These are phyloP conservation scores for Griposia aprilina DNA, from an alignment of 2,888 invertebrate genomes.

Conservation along the genomic window DNA sequence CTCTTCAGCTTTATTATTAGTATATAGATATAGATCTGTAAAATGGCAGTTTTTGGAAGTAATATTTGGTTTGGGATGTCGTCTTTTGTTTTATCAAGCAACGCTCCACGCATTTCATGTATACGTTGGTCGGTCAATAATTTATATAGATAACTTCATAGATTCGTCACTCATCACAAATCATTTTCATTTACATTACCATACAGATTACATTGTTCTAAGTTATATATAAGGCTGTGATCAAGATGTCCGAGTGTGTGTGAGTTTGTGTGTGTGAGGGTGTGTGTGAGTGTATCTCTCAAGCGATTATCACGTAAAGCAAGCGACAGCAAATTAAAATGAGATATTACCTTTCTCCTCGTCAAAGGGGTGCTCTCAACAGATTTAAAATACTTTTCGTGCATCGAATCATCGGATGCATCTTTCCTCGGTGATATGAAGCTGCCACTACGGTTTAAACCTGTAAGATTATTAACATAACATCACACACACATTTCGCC, in stretches of 20 bases:
- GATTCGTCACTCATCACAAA: not conserved
- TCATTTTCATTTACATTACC: not conserved
- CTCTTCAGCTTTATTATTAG: too few species aligned
- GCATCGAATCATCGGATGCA: constrained; percentile 95
- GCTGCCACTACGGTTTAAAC: constrained; percentile 89
- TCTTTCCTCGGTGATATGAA: constrained; percentile 91
- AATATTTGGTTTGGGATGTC: not conserved
- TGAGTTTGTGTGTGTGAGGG: not conserved
- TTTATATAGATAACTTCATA: not conserved
- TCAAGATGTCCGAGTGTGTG: too few species aligned
- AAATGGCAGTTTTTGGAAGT: not conserved
- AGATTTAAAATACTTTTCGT: constrained; percentile 94
- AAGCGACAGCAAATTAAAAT: constrained; percentile 12
- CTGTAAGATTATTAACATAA: constrained; percentile 68
- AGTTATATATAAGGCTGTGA: not conserved
- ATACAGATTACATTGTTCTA: not conserved
- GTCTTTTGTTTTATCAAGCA: not conserved
- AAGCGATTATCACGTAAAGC: not conserved
- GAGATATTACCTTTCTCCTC: constrained; percentile 86
- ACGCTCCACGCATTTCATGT: not conserved
- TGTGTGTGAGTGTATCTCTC: not conserved
- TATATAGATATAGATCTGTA: too few species aligned
- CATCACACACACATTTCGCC: not conserved
- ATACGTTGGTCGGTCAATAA: not conserved
- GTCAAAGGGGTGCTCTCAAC: constrained; percentile 93